phyloP scores from a whole-genome alignment of 2,888 invertebrate genomes.

The Asteroscopus sphinx region DNA sequence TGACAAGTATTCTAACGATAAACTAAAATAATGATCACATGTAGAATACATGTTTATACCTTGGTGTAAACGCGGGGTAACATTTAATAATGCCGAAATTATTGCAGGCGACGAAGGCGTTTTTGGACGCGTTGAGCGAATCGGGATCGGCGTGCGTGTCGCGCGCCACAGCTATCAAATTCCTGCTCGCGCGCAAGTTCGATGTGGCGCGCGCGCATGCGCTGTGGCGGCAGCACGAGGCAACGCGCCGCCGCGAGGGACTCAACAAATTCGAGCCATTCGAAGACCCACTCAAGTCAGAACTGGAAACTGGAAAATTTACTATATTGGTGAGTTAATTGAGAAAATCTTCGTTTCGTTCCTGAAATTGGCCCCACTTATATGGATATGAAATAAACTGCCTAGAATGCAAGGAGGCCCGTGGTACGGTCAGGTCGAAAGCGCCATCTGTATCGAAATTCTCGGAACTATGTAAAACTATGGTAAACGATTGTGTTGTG shows the following conservation, averaged over 20 bases:
- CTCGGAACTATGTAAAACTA: constrained; percentile 82
- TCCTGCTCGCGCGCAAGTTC: constrained; percentile 98
- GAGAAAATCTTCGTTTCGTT: background rate
- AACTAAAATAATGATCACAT: no score
- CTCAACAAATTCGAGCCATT: constrained; percentile 95
- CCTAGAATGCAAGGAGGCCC: constrained; percentile 76
- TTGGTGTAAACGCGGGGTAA: no score
- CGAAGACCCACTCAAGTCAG: constrained; percentile 95
- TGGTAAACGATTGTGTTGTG: constrained; percentile 90
- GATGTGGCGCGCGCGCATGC: constrained; percentile 97
- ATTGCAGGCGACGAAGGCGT: constrained; percentile 94
- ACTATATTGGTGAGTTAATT: constrained; percentile 95
- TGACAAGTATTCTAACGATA: no score
- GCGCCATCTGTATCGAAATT: constrained; percentile 76
- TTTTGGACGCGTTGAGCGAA: constrained; percentile 93
- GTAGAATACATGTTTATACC: no score
- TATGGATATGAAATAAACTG: constrained; percentile 74
- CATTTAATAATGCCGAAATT: constrained; percentile 5
- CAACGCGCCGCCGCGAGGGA: constrained; percentile 96
- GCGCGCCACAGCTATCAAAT: constrained; percentile 97
- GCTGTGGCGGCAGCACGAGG: constrained; percentile 98
- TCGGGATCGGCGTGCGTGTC: constrained; percentile 89
- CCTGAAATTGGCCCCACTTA: no score
- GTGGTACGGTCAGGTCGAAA: constrained; percentile 81
- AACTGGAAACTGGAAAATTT: constrained; percentile 98